Evolutionary conservation across 1,140 invertebrate species (phyloP).

Genomic region (Hyphantria cunea): DNA sequence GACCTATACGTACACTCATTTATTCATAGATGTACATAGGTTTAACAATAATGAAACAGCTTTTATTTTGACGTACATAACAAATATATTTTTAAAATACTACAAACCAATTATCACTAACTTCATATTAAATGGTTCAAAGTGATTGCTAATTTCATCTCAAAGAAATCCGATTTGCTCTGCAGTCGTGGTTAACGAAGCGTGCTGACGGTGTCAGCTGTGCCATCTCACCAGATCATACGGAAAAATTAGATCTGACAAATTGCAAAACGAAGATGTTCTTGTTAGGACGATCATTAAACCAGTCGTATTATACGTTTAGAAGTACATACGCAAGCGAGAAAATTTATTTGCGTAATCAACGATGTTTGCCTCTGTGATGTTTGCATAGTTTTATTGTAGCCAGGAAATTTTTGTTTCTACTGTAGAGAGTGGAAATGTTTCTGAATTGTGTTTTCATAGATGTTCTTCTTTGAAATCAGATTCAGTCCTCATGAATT

Average conservation of each 20-base stretch:
- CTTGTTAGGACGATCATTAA: constrained; percentile 30
- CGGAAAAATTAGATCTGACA: constrained; percentile 39
- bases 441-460: too few species aligned
- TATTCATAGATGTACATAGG: too few species aligned
- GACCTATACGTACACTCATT: too few species aligned
- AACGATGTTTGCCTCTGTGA: constrained; percentile 5
- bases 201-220: constrained; percentile 40
- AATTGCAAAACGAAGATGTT: constrained; percentile 26
- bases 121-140: constrained; percentile 47
- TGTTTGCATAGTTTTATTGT: constrained; percentile 7
- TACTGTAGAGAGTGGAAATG: too few species aligned
- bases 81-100: background rate
- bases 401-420: too few species aligned
- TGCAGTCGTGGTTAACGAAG: constrained; percentile 50
- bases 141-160: constrained; percentile 57
- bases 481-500: too few species aligned
- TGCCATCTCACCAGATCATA: constrained; percentile 39
- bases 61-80: too few species aligned
- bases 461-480: too few species aligned
- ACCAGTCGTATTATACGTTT: constrained; percentile 14
- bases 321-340: constrained; percentile 7
- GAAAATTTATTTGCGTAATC: constrained; percentile 19
- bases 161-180: constrained; percentile 51
- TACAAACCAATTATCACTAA: constrained; percentile 25
- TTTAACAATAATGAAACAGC: too few species aligned